These are phyloP conservation scores for Capreolus pygargus DNA, from an alignment of 2,113 vertebrate genomes.

Conservation along the genomic window DNA sequence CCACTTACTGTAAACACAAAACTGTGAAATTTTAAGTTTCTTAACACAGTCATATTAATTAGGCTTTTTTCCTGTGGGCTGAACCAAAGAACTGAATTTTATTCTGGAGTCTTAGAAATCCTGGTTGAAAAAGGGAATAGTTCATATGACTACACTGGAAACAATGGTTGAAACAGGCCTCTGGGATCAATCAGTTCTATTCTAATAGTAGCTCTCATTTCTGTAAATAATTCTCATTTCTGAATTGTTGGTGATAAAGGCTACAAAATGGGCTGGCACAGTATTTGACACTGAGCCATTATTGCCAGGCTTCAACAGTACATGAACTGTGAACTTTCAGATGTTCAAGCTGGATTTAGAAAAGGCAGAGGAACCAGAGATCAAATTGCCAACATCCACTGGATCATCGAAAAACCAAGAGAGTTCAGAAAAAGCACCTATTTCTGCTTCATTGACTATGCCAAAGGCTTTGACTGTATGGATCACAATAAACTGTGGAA, in stretches of 20 bases:
- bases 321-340: no score
- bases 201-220: neutral
- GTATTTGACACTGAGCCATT: neutral
- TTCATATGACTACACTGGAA: neutral
- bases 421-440: no score
- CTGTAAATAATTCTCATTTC: neutral
- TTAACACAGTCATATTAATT: neutral
- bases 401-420: no score
- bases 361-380: no score
- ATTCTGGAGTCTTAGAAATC: neutral
- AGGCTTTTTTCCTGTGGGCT: neutral
- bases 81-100: neutral
- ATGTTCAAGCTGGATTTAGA: neutral
- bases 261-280: no score
- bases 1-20: no score
- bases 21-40: no score
- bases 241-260: neutral
- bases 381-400: no score
- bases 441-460: no score
- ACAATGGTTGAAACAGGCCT: neutral
- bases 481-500: no score
- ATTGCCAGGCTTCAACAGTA: neutral
- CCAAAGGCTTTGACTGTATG: no score
- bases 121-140: neutral
- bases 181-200: neutral